These are phyloP conservation scores for Cyphomyrus discorhynchus DNA, from an alignment of 2,113 vertebrate species.

Conservation along the genomic window DNA sequence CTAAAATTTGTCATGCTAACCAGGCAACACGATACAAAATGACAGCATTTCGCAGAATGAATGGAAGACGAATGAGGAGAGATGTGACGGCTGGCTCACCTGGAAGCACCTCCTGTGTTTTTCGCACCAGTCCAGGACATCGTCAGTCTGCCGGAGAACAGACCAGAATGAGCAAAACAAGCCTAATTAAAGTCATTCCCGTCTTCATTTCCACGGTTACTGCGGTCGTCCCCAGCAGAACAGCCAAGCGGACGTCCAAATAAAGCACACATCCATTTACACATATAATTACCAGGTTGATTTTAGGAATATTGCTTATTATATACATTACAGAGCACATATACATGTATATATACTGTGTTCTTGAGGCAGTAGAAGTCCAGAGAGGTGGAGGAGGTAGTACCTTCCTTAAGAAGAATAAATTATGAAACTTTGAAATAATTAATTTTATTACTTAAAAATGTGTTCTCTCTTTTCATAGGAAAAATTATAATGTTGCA, in stretches of 20 bases:
- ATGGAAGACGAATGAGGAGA: neutral
- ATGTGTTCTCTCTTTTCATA: neutral
- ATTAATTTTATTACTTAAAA: neutral
- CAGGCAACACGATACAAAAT: neutral
- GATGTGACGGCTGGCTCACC: conserved; percentile 21
- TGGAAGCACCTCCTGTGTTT: conserved; percentile 43
- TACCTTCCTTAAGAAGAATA: neutral
- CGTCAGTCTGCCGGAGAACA: conserved; percentile 30
- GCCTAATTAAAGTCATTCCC: neutral
- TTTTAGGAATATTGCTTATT: neutral
- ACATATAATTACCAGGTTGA: neutral
- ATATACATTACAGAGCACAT: neutral
- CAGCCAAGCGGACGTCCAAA: neutral
- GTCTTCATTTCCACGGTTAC: neutral
- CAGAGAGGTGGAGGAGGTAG: neutral
- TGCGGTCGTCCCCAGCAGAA: neutral
- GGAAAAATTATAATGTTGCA: neutral
- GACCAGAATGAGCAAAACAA: neutral
- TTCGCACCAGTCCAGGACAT: conserved; percentile 46
- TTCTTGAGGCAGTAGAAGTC: neutral
- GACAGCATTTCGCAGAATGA: neutral
- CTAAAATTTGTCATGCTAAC: neutral
- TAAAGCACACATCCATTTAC: neutral
- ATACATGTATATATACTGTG: neutral
- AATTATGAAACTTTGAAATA: neutral